Evolutionary conservation across 2,113 vertebrate genomes (phyloP).

Genomic region (Gymnocephalus cernua): DNA sequence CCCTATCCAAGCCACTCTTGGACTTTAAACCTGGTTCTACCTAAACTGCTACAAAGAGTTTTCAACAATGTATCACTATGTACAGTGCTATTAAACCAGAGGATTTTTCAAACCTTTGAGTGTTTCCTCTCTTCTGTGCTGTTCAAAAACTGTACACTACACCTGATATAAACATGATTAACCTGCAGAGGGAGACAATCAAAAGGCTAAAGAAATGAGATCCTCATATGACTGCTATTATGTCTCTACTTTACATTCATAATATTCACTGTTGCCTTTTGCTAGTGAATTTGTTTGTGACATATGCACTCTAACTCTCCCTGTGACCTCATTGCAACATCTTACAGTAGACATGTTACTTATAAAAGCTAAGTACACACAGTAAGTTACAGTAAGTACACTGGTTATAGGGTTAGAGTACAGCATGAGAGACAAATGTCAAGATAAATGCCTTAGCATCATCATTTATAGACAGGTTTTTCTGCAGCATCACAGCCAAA

Average conservation of each 20-base stretch:
- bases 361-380: neutral
- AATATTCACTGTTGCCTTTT: neutral
- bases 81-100: constrained; percentile 60
- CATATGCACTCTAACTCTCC: neutral
- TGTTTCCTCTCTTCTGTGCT: constrained; percentile 13
- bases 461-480: neutral
- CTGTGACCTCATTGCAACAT: neutral
- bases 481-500: neutral
- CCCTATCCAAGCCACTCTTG: constrained; percentile 16
- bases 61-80: constrained; percentile 42
- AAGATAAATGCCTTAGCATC: neutral
- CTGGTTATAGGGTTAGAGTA: neutral
- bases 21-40: constrained; percentile 24
- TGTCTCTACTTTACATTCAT: neutral
- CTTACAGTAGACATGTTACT: neutral
- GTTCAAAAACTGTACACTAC: neutral
- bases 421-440: neutral
- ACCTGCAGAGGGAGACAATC: constrained; percentile 48
- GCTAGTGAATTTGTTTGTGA: neutral
- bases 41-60: constrained; percentile 11
- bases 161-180: constrained; percentile 12
- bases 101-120: constrained; percentile 33
- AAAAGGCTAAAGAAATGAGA: constrained; percentile 23
- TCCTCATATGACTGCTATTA: neutral
- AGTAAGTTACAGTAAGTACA: neutral